Conservation (phyloP, 2,797 vertebrate species). For the Sciaenops ocellatus region DNA sequence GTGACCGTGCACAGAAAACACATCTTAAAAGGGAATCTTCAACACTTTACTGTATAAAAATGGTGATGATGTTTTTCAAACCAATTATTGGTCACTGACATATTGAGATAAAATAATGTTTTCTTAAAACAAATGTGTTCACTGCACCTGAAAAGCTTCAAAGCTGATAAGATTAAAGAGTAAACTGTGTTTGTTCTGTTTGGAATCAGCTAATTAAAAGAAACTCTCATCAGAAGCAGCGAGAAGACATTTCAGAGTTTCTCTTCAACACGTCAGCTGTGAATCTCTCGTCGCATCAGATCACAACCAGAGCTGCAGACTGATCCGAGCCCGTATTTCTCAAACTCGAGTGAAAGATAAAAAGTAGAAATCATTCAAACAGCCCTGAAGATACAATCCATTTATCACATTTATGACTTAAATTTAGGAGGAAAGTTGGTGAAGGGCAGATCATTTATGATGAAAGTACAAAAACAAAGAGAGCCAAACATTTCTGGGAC, state of each 20-base stretch:
- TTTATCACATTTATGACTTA: background rate
- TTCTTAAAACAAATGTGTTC: background rate
- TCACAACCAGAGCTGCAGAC: background rate
- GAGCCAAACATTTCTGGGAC: no score
- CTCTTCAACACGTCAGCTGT: no score
- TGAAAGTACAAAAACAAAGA: no score
- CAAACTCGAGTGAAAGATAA: background rate
- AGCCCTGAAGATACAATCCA: background rate
- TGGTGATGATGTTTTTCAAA: background rate
- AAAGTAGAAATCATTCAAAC: background rate
- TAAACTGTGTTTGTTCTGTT: background rate
- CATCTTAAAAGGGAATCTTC: background rate
- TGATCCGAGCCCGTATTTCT: background rate
- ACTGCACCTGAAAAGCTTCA: background rate
- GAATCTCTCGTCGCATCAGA: background rate
- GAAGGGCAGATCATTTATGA: no score
- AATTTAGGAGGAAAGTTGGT: background rate
- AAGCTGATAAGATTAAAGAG: background rate
- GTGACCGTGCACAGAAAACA: background rate
- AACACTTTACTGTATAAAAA: background rate
- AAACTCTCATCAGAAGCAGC: background rate
- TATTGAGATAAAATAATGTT: background rate
- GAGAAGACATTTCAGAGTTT: no score
- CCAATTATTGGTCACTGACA: background rate
- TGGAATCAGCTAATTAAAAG: background rate